Conservation (phyloP, 2,113 vertebrate species). For the Lonchura striata region DNA sequence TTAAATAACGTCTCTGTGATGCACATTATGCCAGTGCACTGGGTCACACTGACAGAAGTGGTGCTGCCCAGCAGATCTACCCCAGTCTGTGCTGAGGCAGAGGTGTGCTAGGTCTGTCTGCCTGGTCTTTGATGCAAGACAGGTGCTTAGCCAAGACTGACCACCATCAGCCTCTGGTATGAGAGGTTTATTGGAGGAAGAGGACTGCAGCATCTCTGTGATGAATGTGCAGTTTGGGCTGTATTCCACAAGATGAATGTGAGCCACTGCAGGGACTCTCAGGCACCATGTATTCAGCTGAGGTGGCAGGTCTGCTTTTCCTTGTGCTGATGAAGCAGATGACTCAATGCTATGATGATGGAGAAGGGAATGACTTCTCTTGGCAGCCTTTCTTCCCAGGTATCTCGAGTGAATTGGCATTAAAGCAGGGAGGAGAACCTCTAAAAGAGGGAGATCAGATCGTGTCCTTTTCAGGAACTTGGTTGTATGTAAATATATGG, state of each 20-base stretch:
- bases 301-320: background rate
- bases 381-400: background rate
- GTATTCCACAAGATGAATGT: accelerated
- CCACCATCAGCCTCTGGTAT: background rate
- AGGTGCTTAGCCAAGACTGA: background rate
- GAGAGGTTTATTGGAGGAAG: background rate
- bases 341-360: background rate
- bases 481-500: background rate
- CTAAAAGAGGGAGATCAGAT: background rate
- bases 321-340: background rate
- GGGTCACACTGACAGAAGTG: background rate
- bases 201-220: background rate
- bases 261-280: background rate
- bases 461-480: background rate
- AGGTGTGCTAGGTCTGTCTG: background rate
- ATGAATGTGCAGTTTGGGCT: background rate
- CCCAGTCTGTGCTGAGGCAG: background rate
- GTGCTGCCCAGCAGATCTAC: background rate
- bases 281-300: background rate
- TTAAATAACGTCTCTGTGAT: accelerated
- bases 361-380: background rate
- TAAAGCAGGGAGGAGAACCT: background rate
- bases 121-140: background rate
- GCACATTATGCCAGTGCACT: accelerated
- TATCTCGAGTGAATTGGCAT: background rate